Evolutionary conservation across 2,888 invertebrate genomes (phyloP).

Genomic region (Drosophila siamana): DNA sequence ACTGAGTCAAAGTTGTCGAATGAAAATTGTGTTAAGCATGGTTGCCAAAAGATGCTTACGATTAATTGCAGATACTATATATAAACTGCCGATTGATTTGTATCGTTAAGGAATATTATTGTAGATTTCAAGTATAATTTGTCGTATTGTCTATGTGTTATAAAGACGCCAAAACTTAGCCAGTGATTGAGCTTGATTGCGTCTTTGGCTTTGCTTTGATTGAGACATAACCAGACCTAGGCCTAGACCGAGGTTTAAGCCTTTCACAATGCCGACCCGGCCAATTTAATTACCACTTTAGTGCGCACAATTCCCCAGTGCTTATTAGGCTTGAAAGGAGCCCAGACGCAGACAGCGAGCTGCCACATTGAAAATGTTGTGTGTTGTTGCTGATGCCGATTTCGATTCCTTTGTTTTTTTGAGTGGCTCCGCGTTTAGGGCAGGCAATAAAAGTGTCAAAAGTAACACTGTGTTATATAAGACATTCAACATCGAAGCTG

Average conservation of each 20-base stretch:
- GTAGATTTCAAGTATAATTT: slow-evolving; percentile 39
- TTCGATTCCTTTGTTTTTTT: slow-evolving; percentile 54
- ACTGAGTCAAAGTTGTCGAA: slow-evolving; percentile 54
- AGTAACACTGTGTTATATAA: slow-evolving; percentile 81
- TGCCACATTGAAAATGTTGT: slow-evolving; percentile 20
- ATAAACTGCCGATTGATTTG: too few relatives aligned
- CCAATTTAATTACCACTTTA: slow-evolving; percentile 81
- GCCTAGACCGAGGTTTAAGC: slow-evolving; percentile 11
- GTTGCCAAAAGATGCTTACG: slow-evolving; percentile 34
- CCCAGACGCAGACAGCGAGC: too few relatives aligned
- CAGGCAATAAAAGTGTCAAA: slow-evolving; percentile 79
- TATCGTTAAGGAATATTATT: too few relatives aligned
- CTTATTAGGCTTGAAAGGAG: slow-evolving; percentile 29
- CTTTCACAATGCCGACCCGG: slow-evolving; percentile 64
- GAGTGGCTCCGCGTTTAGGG: slow-evolving; percentile 44
- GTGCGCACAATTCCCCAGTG: slow-evolving; percentile 67
- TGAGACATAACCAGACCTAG: slow-evolving; percentile 65
- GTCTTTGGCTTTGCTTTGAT: slow-evolving; percentile 49
- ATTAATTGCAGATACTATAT: slow-evolving; percentile 26
- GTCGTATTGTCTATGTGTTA: slow-evolving; percentile 39
- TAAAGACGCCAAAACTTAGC: background rate
- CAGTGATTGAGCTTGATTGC: slow-evolving; percentile 17
- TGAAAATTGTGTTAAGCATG: slow-evolving; percentile 34
- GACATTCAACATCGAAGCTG: slow-evolving; percentile 66
- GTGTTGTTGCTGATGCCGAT: background rate